Evolutionary conservation across 1,140 invertebrate species (phyloP), one percentile per base, ranked within the genome.

Genomic region (Dufourea novaeangliae): DNA sequence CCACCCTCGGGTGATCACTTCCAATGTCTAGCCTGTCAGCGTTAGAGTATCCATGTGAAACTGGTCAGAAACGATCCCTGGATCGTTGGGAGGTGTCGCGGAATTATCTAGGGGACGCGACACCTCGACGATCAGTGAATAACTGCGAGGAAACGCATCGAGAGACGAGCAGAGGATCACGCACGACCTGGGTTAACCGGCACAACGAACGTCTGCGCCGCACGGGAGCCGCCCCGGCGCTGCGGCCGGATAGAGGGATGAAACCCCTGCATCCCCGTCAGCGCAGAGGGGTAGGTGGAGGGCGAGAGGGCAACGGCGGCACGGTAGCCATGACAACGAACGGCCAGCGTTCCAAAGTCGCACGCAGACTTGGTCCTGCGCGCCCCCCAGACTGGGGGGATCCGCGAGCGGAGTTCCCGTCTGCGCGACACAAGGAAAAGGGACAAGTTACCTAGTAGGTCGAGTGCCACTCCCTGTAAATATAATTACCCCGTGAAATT

Each of bases 191-290:
- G 88, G 87, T 86, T 86, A 90, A 92, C 88, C 86, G 82, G 87
- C 79, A 83, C n/a, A n/a, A n/a, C 86, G 80, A 85, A 89, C 87
- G 88, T 89, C 90, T 90, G 88, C 87, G 88, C 85, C 82, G 81
- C 87, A 79, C 78, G 87, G 88, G 88, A 90, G 90, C 90, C 90
- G 89, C 89, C 90, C 88, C 84, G 89, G 86, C 84, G 85, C 85
- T 88, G 86, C 89, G 85, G 84, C 64, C 77, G 68, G 62, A 82
- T 69, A 82, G 80, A 88, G 86, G 89, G 87, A 86, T 86, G 81
- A 85, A 89, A 83, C 72, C 84, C n/a, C 87, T 79, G 82, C 88
- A 85, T 87, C 79, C n/a, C n/a, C n/a, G n/a, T 85, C 74, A 78
- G 69, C 82, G 67, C 29, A 29, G 39, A 17, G 52, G 76, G 81